Evolutionary conservation across 2,113 vertebrate species (phyloP).

Genomic region (Chiloscyllium plagiosum): DNA sequence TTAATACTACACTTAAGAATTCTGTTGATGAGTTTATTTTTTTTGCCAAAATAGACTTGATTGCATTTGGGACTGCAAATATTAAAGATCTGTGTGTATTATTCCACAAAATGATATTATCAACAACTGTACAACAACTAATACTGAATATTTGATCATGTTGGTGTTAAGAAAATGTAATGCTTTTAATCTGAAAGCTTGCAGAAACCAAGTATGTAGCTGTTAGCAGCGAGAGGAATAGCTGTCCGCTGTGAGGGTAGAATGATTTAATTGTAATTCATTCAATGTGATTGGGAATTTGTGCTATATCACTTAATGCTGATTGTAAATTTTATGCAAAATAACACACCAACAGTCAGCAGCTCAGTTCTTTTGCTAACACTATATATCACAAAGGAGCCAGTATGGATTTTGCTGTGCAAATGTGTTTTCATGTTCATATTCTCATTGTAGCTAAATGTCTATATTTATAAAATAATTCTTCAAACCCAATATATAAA

Average conservation of each 20-base stretch:
- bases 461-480: neutral
- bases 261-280: conserved; percentile 25
- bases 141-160: neutral
- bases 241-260: neutral
- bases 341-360: neutral
- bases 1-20: conserved; percentile 5
- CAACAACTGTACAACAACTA: neutral
- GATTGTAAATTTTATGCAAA: neutral
- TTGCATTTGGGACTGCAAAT: neutral
- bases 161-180: neutral
- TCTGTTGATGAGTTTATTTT: neutral
- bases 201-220: neutral
- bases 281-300: conserved; percentile 3
- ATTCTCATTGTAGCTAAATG: neutral
- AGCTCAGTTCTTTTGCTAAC: neutral
- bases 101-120: neutral
- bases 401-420: neutral
- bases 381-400: neutral
- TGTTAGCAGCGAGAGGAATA: neutral
- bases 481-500: neutral
- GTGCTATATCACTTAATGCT: neutral
- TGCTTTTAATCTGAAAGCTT: conserved; percentile 21
- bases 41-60: conserved; percentile 13
- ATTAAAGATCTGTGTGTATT: neutral
- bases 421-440: neutral